Evolutionary conservation across 2,113 vertebrate genomes (phyloP).

Genomic region (Cichladusa arquata): DNA sequence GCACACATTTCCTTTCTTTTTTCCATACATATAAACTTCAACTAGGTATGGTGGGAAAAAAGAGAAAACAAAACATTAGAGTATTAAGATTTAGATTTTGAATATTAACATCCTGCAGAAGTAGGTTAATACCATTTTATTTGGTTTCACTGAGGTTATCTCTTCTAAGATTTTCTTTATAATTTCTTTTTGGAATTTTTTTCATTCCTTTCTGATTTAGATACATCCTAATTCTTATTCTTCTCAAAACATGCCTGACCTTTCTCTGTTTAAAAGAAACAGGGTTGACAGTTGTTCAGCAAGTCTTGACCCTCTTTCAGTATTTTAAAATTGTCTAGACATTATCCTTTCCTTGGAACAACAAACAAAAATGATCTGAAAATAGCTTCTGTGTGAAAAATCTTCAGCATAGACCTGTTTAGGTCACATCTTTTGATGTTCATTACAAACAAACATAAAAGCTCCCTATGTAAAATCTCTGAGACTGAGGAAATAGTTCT

Average conservation of each 20-base stretch:
- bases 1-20: background rate
- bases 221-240: background rate
- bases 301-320: background rate
- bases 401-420: background rate
- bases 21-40: background rate
- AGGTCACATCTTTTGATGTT: background rate
- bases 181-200: background rate
- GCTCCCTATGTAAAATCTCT: rapidly evolving
- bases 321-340: background rate
- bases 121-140: background rate
- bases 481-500: background rate
- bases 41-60: background rate
- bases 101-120: background rate
- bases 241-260: background rate
- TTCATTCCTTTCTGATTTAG: background rate
- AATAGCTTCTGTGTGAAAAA: background rate
- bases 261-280: background rate
- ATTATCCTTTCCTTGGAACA: background rate
- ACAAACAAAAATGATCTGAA: background rate
- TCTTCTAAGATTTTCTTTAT: background rate
- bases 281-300: background rate
- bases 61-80: background rate
- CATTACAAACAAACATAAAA: background rate
- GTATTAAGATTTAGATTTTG: background rate
- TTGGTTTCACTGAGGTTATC: background rate